Base-by-base conservation (phyloP, 2,797 vertebrate species). In the Danio kyathit region DNA sequence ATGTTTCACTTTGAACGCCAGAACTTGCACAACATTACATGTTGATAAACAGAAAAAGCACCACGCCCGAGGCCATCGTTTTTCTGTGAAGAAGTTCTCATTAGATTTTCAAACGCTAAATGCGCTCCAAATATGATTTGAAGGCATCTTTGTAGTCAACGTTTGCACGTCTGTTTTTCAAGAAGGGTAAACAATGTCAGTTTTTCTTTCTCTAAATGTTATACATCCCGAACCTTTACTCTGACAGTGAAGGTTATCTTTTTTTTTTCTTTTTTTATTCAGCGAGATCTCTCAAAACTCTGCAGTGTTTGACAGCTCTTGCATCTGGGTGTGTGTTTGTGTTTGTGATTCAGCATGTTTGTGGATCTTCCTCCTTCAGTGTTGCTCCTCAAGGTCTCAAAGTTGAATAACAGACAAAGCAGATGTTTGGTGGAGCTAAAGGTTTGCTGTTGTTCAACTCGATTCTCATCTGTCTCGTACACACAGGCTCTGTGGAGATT, bases 161-260 rank as follows among this genome's bases (percentile, higher is more conserved):
- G 0, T 76, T 49, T 77, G 49, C 11, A 21, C 14, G 38, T 70
- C 5, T 60, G n/a, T 75, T 54, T 46, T 54, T 72, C 61, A 51
- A 67, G 43, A 67, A 19, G 8, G 46, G 49, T 41, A 69, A 60
- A 81, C 46, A 46, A 7, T n/a, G 11, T 61, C 19, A 60, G 41
- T 66, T 60, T 60, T 17, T 49, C 74, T 48, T 17, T 7, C 21
- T 81, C 56, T 63, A 43, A 56, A 61, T 76, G 49, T 54, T 66
- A 76, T 21, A 40, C 54, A 43, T 67, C 54, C 41, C 44, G 41
- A 65, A 40, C 43, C 21, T 49, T 78, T 73, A 57, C 7, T 21
- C 72, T 76, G 80, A 82, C 76, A 79, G 52, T 2, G 19, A 85
- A 80, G 77, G 73, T 83, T 63, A 70, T 40, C 41, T 66, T 85